These are phyloP conservation scores for Eilema sororculum DNA, from an alignment of 2,888 invertebrate genomes.

Conservation along the genomic window DNA sequence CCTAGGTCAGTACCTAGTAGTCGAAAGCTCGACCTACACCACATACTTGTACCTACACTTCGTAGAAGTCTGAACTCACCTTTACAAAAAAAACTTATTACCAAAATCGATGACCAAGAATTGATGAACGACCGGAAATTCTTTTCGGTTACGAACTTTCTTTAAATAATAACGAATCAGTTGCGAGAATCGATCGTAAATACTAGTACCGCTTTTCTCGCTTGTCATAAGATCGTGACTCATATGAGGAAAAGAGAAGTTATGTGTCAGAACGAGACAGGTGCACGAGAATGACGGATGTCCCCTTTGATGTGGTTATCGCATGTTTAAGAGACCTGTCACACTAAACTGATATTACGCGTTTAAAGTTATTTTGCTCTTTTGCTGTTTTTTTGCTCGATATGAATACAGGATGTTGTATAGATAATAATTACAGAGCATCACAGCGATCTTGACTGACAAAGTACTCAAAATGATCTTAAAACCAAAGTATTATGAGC, in stretches of 20 bases:
- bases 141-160: constrained; percentile 36
- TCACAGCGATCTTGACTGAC: too few relatives aligned
- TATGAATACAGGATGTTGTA: too few relatives aligned
- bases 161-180: constrained; percentile 42
- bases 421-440: too few relatives aligned
- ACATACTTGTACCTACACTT: not conserved
- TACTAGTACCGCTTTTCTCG: constrained; percentile 31
- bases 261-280: not conserved
- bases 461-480: too few relatives aligned
- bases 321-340: not conserved
- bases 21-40: too few relatives aligned
- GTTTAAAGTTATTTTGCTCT: not conserved
- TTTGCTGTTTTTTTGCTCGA: too few relatives aligned
- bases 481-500: too few relatives aligned
- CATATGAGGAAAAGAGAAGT: constrained; percentile 38
- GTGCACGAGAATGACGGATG: not conserved
- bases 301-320: not conserved
- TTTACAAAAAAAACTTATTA: not conserved
- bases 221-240: constrained; percentile 32
- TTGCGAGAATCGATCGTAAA: constrained; percentile 43
- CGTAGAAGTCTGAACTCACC: not conserved
- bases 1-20: too few relatives aligned
- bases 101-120: not conserved
- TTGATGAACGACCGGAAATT: constrained; percentile 44
- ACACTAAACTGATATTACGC: not conserved